Evolutionary conservation across 2,797 vertebrate species (phyloP), one percentile per base, ranked within the genome.

Genomic region (Manis crassicaudata): DNA sequence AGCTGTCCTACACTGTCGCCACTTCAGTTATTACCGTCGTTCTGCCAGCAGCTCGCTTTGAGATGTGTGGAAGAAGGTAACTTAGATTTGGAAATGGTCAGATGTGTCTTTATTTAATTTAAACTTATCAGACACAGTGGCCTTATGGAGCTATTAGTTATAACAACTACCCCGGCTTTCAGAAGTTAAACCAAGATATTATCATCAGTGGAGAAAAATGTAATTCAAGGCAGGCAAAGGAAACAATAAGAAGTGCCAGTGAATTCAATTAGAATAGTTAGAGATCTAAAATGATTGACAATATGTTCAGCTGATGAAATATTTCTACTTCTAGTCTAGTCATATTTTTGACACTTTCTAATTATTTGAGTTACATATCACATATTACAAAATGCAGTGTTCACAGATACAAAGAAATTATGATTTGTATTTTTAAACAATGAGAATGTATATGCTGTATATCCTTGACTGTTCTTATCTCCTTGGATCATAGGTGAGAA

Each of bases 21-120:
- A 25, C 54, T 23, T 50, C 11, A 2, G 37, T 23, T 40, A 7
- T 14, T 82, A 21, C 32, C 29, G 11, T 32, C 21, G 60, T 80
- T 79, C 65, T 88, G 13, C 27, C 52, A 75, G 27, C 23, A 68
- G 70, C 58, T 60, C 9, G 72, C 23, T 52, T 63, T 79, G 80
- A 58, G 75, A 76, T 60, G 46, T 29, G 25, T 60, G 87, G 23
- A 75, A 81, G 52, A 58, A 60, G 52, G 40, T 7, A 43, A 63
- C 50, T 88, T 85, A 52, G 60, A 77, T 76, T 67, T 84, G 77
- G 81, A 97, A 85, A 84, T 46, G n/a, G 12, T 73, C 73, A 68
- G 32, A 11, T 58, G 21, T 29, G 11, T 85, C 84, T 80, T 68
- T 65, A 60, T 84, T 77, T 92, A 46, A 76, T 60, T 90, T 80